Percentiles rank a stretch among this genome's conserved stretches.
Evolutionary conservation across 37 sponge, comb jelly and placozoan genomes (phyloP).

Genomic region (Spongilla lacustris): DNA sequence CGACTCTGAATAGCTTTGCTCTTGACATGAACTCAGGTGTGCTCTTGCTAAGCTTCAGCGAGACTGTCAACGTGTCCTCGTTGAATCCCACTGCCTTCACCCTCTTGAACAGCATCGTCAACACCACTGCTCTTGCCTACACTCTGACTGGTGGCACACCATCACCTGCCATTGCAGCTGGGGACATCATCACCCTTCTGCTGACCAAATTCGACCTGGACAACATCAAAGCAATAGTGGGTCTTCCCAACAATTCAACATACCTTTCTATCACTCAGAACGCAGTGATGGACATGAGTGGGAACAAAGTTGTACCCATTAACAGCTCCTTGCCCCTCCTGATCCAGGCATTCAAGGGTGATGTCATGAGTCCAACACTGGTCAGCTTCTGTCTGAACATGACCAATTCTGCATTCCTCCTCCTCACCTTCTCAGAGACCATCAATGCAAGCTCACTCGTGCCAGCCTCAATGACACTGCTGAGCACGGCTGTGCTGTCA

Average conservation of each 20-base stretch:
- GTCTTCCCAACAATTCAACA: slow-evolving; percentile 65
- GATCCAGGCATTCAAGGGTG: slow-evolving; percentile 40
- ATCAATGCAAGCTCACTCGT: slow-evolving; percentile 79
- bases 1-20: slow-evolving; percentile 62
- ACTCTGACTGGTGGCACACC: slow-evolving; percentile 82
- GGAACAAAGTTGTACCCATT: slow-evolving; percentile 71
- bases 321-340: slow-evolving; percentile 23
- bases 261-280: slow-evolving; percentile 42
- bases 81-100: slow-evolving; percentile 71
- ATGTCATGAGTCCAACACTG: slow-evolving; percentile 71
- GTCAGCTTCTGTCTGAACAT: slow-evolving; percentile 76
- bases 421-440: slow-evolving; percentile 87
- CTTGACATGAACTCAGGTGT: slow-evolving; percentile 58
- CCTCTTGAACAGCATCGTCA: slow-evolving; percentile 61
- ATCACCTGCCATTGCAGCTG: slow-evolving; percentile 62
- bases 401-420: slow-evolving; percentile 48
- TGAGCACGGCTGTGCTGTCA: slow-evolving; percentile 27
- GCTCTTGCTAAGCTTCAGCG: slow-evolving; percentile 78
- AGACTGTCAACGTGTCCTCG: slow-evolving; percentile 83
- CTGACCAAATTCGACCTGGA: slow-evolving; percentile 78
- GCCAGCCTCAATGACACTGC: slow-evolving; percentile 56
- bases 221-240: slow-evolving; percentile 73
- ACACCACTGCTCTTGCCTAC: slow-evolving; percentile 37
- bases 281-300: slow-evolving; percentile 78
- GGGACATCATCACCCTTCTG: slow-evolving; percentile 57